Evolutionary conservation across 2,113 vertebrate genomes (phyloP).

Genomic region (Oxyura jamaicensis): DNA sequence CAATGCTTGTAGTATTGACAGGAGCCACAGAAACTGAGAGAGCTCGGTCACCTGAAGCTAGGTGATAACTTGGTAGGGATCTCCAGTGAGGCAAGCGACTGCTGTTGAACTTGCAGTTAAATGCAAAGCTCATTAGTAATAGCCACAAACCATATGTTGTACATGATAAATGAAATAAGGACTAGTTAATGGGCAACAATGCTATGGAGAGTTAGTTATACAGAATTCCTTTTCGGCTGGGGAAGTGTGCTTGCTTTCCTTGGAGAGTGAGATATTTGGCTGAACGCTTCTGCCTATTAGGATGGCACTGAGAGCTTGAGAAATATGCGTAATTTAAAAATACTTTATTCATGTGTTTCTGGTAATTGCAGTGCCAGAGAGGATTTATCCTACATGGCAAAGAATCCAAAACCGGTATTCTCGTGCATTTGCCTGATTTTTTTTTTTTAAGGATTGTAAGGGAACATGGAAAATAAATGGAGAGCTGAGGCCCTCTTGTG

Average conservation of each 20-base stretch:
- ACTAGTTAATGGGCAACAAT: not conserved
- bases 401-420: not conserved
- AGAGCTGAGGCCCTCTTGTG: conserved; percentile 71
- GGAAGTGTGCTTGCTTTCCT: rapidly evolving
- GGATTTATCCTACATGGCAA: not conserved
- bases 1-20: not conserved
- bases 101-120: not conserved
- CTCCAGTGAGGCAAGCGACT: not conserved
- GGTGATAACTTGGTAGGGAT: not conserved
- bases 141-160: not conserved
- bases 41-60: not conserved
- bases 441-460: not conserved
- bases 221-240: not conserved
- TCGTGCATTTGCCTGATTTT: rapidly evolving
- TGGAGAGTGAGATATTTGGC: not conserved
- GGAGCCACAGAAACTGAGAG: not conserved
- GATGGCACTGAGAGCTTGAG: not conserved
- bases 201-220: not conserved
- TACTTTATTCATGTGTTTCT: not conserved
- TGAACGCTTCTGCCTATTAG: rapidly evolving
- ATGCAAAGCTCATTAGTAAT: not conserved
- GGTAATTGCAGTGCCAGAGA: rapidly evolving
- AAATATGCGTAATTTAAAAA: not conserved
- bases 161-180: not conserved
- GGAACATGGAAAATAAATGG: not conserved